Conservation (phyloP, 2,797 vertebrate species). For the Schizopygopsis malacanthus region DNA sequence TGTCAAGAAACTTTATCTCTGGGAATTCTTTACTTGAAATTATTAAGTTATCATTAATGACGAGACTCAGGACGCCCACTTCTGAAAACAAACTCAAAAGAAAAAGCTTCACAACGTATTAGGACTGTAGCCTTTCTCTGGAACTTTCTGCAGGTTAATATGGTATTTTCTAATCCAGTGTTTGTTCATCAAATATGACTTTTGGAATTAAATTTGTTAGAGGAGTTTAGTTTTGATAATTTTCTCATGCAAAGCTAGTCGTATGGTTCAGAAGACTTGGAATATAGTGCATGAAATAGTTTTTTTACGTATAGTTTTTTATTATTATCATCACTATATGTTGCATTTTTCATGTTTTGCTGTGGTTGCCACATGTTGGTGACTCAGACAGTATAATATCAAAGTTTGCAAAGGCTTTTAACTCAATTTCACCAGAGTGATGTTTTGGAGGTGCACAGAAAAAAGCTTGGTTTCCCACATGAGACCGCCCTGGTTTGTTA, state of each 20-base stretch:
- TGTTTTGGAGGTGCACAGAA: not conserved
- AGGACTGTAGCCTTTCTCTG: not conserved
- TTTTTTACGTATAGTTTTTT: too few relatives aligned
- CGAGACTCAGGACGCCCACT: conserved; percentile 18
- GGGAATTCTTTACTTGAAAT: not conserved
- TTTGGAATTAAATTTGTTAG: not conserved
- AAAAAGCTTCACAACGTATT: not conserved
- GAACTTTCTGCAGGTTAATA: conserved; percentile 6
- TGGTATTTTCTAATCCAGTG: not conserved
- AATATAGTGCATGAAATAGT: not conserved
- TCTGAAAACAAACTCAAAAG: conserved; percentile 25
- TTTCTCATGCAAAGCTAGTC: not conserved
- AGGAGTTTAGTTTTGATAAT: not conserved
- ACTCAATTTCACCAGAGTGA: not conserved
- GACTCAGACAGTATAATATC: not conserved
- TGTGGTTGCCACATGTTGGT: not conserved
- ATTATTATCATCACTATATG: not conserved
- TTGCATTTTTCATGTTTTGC: not conserved
- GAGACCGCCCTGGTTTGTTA: conserved; percentile 23
- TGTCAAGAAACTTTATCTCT: conserved; percentile 25
- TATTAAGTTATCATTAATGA: conserved; percentile 34
- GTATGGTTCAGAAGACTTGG: not conserved
- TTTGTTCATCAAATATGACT: not conserved
- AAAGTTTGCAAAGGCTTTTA: not conserved
- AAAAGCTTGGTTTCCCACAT: not conserved